Conservation (phyloP, 2,113 vertebrate species). For the Diadophis punctatus region DNA sequence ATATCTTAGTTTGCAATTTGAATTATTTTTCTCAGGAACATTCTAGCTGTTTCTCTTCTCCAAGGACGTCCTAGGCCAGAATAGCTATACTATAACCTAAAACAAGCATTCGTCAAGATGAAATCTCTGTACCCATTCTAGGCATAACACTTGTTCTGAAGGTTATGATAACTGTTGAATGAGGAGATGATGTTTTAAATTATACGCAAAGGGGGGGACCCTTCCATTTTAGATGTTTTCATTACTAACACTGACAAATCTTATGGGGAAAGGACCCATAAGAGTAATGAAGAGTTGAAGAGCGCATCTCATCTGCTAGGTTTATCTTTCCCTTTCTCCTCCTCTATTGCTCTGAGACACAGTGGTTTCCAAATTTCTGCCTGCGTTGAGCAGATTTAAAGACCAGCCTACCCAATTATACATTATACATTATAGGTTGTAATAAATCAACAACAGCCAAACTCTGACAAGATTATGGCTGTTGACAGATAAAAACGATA, state of each 20-base stretch:
- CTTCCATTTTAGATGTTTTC: slow-evolving; percentile 55
- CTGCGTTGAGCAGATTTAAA: slow-evolving; percentile 50
- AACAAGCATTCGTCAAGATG: slow-evolving; percentile 17
- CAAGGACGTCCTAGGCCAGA: slow-evolving; percentile 50
- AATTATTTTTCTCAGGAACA: slow-evolving; percentile 5
- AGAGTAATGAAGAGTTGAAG: slow-evolving; percentile 55
- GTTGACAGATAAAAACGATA: slow-evolving; percentile 70
- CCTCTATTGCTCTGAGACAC: slow-evolving; percentile 49
- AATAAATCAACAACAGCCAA: slow-evolving; percentile 70
- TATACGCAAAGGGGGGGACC: slow-evolving; percentile 37
- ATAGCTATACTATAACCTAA: background rate
- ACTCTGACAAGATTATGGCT: slow-evolving; percentile 68
- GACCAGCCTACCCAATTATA: slow-evolving; percentile 65
- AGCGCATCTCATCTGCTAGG: slow-evolving; percentile 46
- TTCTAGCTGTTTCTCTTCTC: slow-evolving; percentile 33
- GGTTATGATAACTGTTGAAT: slow-evolving; percentile 50
- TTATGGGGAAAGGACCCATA: slow-evolving; percentile 54
- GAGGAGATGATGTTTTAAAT: slow-evolving; percentile 44
- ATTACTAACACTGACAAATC: slow-evolving; percentile 64
- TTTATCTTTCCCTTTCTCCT: slow-evolving; percentile 61
- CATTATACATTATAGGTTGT: slow-evolving; percentile 61
- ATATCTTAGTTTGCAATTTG: background rate
- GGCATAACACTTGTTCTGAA: slow-evolving; percentile 33
- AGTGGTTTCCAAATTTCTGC: slow-evolving; percentile 59
- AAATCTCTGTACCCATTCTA: slow-evolving; percentile 25